Evolutionary conservation across 2,797 vertebrate species (phyloP).

Genomic region (Masticophis lateralis): DNA sequence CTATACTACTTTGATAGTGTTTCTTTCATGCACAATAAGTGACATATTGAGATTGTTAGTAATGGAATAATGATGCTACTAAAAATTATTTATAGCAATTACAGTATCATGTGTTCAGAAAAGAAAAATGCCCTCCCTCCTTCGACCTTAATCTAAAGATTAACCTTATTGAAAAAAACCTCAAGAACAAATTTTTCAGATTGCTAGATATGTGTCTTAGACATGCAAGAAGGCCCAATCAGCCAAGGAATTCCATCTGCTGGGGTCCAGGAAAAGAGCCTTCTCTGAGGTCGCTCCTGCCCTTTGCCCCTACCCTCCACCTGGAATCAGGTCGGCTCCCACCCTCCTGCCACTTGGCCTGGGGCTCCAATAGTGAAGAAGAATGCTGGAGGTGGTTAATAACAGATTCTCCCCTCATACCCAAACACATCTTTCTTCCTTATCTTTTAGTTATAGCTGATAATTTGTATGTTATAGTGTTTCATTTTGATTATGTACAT

Average conservation of each 20-base stretch:
- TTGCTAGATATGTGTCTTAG: background rate
- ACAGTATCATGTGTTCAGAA: background rate
- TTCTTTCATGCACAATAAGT: constrained; percentile 6
- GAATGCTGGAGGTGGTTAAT: background rate
- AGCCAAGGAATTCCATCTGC: background rate
- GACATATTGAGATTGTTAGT: background rate
- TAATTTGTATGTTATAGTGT: too few relatives aligned
- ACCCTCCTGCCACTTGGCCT: background rate
- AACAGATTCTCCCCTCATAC: background rate
- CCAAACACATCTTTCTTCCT: background rate
- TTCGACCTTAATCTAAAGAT: background rate
- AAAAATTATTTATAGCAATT: background rate
- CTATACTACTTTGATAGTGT: background rate
- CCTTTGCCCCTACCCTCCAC: background rate
- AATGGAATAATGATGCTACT: background rate
- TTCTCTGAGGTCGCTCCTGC: background rate
- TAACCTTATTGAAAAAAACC: background rate
- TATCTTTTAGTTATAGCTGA: background rate
- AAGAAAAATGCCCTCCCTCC: background rate
- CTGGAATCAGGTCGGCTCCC: background rate
- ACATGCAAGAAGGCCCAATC: background rate
- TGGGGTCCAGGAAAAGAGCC: background rate
- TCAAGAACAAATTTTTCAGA: background rate
- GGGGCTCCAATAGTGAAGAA: too few relatives aligned
- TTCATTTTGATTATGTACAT: too few relatives aligned